phyloP scores from a whole-genome alignment of 1,140 invertebrate species.

The Drosophila rufa region DNA sequence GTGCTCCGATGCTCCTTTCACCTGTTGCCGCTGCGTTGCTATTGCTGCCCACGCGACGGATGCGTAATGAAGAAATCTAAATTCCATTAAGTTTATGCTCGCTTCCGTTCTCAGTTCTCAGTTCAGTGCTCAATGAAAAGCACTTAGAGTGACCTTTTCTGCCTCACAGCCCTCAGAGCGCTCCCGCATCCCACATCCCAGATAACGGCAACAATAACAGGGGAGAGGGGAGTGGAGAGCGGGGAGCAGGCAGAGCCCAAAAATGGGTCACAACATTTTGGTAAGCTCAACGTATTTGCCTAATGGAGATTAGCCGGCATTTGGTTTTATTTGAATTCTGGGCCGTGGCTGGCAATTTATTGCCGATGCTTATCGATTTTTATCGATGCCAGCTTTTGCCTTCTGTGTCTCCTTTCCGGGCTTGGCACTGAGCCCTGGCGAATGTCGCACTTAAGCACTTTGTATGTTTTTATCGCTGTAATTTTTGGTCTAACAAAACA shows the following conservation, averaged over 20 bases:
- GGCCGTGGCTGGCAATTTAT: conserved; percentile 54
- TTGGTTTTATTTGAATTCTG: conserved; percentile 65
- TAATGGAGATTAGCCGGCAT: conserved; percentile 68
- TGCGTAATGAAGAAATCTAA: conserved; percentile 64
- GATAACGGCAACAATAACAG: conserved; percentile 27
- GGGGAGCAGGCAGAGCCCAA: neutral
- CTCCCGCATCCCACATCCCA: neutral
- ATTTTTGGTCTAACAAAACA: conserved; percentile 66
- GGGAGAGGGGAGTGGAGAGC: neutral
- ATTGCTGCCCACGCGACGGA: conserved; percentile 10
- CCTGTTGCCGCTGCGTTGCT: conserved; percentile 33
- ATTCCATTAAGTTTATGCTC: conserved; percentile 60
- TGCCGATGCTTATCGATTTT: conserved; percentile 66
- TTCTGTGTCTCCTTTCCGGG: conserved; percentile 7
- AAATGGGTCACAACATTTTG: conserved; percentile 58
- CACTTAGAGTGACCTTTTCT: conserved; percentile 59
- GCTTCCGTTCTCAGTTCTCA: conserved; percentile 40
- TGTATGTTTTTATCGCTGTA: conserved; percentile 61
- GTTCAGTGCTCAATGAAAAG: conserved; percentile 59
- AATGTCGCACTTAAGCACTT: conserved; percentile 58
- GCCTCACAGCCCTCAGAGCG: neutral
- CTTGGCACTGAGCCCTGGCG: conserved; percentile 10
- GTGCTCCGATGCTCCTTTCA: conserved; percentile 35
- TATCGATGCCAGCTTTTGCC: conserved; percentile 42
- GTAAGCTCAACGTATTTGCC: conserved; percentile 62